Base-by-base conservation (phyloP, 1,140 invertebrate genomes). In the Temnothorax curvispinosus region DNA sequence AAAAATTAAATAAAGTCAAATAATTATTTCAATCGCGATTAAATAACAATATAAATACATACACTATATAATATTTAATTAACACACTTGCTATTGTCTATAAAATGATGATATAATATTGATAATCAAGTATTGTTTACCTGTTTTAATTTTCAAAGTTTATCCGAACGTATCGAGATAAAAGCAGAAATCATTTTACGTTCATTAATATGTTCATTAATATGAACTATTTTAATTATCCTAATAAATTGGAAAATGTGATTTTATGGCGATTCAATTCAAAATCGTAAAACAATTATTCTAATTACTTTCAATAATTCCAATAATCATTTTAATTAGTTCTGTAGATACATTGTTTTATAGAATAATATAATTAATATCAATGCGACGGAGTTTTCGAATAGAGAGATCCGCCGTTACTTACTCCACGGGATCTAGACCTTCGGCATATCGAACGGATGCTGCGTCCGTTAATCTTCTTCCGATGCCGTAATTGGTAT, bases 401-500 rank as follows among this genome's bases (percentile, higher is more conserved):
- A 38, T 11, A 38, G 11, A 11, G 15, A 78, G n/a, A 0, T 80
- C 13, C 35, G 32, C 15, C 11, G 32, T 82, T 72, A 92, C 89
- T 76, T 75, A 94, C 91, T 88, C 50, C 64, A 90, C 50, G 18
- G 94, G 94, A 91, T 96, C 95, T 15, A 94, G 91, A 35, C 95
- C 94, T 87, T 95, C 87, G 2, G 96, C 92, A 85, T 96, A 96
- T 21, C 96, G 96, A 67, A 96, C 96, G 56, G 96, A 96, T 87
- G 96, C 96, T n/a, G 95, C 94, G 88, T 96, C 96, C 84, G 97
- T 96, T 72, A 96, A 96, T 27, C 96, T 95, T 69, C 96, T 96
- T 15, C 97, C 97, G 27, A 97, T 96, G 4, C 96, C 97, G 58
- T 94, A 86, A 35, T 96, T 93, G 18, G 94, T 92, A 5, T 96